Evolutionary conservation across 2,888 invertebrate genomes (phyloP), one percentile per base, ranked within the genome.

Genomic region (Caenorhabditis becei): DNA sequence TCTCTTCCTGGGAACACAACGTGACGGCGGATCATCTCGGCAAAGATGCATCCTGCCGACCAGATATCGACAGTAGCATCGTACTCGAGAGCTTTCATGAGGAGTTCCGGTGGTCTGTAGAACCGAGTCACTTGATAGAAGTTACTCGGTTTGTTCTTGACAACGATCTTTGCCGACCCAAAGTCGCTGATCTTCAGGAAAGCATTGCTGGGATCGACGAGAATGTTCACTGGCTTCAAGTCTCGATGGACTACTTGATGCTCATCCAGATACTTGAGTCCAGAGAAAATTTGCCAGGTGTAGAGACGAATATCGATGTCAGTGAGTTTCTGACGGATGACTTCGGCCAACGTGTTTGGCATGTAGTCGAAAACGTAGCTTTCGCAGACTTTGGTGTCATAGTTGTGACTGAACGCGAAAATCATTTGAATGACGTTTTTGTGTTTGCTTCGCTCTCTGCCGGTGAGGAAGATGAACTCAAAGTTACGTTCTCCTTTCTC

Each of bases 51-150:
- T 11, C 87, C 88, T 2, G 82, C 87, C 18, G 84, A 83, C 88
- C 88, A 88, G 4, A 84, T 66, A 66, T 88, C 87, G 26, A 85
- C 69, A 23, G 77, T 69, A 4, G 67, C 41, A 59, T 49, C 65
- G 59, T 88, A 88, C 51, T 83, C 67, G 28, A 67, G 69, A 2
- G 84, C 65, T 18, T 82, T 85, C 35, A 86, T 65, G 3, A 88
- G 74, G 18, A 88, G 77, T 44, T 88, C 88, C 14, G 88, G 88
- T 28, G 88, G 87, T 24, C 88, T 83, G 65, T 88, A 88, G 83
- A 86, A 88, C 1, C 88, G 81, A 10, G 88, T 88, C 10, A 88
- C 88, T 49, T 85, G 82, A 59, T 88, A 88, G 16, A 82, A 61
- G 20, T 83, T 86, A 53, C 79, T 83, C 18, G 70, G 47, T 37